phyloP scores from a whole-genome alignment of 2,888 invertebrate species.

The Blastobasis adustella region DNA sequence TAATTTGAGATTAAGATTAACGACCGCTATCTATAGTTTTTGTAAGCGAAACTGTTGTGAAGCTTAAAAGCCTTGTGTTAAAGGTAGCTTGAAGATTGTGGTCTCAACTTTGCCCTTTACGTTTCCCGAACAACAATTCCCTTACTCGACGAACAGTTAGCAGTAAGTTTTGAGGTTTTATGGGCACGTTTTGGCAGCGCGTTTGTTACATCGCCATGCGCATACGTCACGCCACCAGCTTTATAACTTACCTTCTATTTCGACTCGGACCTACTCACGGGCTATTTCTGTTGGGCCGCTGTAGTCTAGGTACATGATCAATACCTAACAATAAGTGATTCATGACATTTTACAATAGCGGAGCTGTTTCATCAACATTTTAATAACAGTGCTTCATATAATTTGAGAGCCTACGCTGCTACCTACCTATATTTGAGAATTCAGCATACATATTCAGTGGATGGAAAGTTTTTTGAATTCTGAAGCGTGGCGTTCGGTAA shows the following conservation, averaged over 20 bases:
- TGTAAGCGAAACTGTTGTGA: slow-evolving; percentile 8
- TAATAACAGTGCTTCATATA: not conserved
- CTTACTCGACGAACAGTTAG: slow-evolving; percentile 18
- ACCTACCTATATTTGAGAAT: not conserved
- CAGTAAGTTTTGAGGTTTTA: slow-evolving; percentile 32
- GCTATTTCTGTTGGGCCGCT: slow-evolving; percentile 50
- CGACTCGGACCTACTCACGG: slow-evolving; percentile 29
- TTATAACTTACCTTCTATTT: slow-evolving; percentile 23
- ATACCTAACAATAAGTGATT: slow-evolving; percentile 45
- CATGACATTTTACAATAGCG: slow-evolving; percentile 15
- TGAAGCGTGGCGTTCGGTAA: slow-evolving; percentile 7
- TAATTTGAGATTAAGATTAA: too few species aligned
- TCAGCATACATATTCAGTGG: not conserved
- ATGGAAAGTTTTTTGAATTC: not conserved
- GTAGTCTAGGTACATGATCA: slow-evolving; percentile 35
- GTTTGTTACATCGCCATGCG: slow-evolving; percentile 17
- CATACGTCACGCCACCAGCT: slow-evolving; percentile 22
- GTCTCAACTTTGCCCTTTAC: slow-evolving; percentile 14
- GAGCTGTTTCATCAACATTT: not conserved
- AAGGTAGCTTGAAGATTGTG: slow-evolving; percentile 8
- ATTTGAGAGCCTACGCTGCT: too few species aligned
- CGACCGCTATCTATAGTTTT: not conserved
- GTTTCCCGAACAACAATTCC: slow-evolving; percentile 12
- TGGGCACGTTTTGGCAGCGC: slow-evolving; percentile 34
- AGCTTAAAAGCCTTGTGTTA: slow-evolving; percentile 4